Conservation (phyloP, 2,113 vertebrate genomes). For the Clarias gariepinus region DNA sequence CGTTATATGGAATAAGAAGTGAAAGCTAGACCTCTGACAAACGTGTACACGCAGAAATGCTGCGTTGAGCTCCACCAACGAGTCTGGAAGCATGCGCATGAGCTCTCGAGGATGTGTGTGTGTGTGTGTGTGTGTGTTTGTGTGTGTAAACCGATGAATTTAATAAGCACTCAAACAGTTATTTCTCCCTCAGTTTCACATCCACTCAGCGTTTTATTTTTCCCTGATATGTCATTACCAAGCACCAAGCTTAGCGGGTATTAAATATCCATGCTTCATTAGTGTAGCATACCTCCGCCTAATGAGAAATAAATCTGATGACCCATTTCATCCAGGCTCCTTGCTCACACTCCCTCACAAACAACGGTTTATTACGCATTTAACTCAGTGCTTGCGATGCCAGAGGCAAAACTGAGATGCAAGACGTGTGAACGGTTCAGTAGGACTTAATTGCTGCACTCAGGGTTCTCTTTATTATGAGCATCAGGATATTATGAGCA, state of each 20-base stretch:
- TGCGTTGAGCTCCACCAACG: not conserved
- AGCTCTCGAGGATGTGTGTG: not conserved
- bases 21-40: not conserved
- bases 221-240: constrained; percentile 50
- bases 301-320: constrained; percentile 47
- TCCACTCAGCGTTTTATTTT: constrained; percentile 31
- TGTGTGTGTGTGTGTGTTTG: not conserved
- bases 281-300: constrained; percentile 36
- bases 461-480: no score
- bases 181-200: not conserved
- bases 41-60: not conserved
- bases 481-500: no score
- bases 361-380: constrained; percentile 8
- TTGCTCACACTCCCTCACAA: constrained; percentile 1
- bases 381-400: not conserved
- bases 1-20: not conserved
- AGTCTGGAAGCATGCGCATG: not conserved
- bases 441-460: not conserved
- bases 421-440: not conserved
- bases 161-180: constrained; percentile 58
- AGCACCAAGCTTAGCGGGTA: constrained; percentile 44
- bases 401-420: not conserved
- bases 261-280: constrained; percentile 59
- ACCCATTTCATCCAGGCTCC: constrained; percentile 42
- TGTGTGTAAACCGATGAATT: constrained; percentile 30